Evolutionary conservation across 2,888 invertebrate species (phyloP).

Genomic region (Pogonocherus hispidulus): DNA sequence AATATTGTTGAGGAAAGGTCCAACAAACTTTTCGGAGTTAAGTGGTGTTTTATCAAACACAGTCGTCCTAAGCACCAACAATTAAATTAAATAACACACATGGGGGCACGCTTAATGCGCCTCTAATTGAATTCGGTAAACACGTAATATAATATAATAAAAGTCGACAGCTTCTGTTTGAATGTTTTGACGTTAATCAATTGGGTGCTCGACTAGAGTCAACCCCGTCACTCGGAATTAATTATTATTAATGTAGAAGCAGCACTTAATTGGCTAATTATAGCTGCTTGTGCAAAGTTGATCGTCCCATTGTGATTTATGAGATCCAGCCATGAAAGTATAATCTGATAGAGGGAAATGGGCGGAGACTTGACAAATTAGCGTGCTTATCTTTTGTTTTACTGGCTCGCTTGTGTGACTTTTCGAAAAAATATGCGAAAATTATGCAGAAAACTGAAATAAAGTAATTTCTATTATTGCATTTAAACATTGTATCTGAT

Average conservation of each 20-base stretch:
- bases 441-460: too few species aligned
- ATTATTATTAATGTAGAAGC: conserved; percentile 42
- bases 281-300: conserved; percentile 40
- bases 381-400: conserved; percentile 40
- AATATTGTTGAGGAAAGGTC: too few species aligned
- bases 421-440: not conserved
- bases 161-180: conserved; percentile 10
- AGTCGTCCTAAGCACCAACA: not conserved
- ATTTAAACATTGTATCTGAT: too few species aligned
- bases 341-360: conserved; percentile 50
- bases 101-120: conserved; percentile 2
- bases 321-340: conserved; percentile 47
- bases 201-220: conserved; percentile 5
- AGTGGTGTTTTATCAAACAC: too few species aligned
- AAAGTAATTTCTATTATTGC: too few species aligned
- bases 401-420: conserved; percentile 34
- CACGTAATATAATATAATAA: conserved; percentile 18
- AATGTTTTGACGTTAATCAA: conserved; percentile 31
- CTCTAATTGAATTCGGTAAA: conserved; percentile 18
- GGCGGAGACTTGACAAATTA: conserved; percentile 40
- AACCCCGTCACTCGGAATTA: conserved; percentile 15
- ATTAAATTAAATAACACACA: not conserved
- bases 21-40: too few species aligned
- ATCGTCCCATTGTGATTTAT: conserved; percentile 52
- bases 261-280: conserved; percentile 46